Percentiles rank a stretch among this genome's conserved stretches.
These are phyloP conservation scores for Pimpla rufipes DNA, from an alignment of 2,888 invertebrate genomes.

Conservation along the genomic window DNA sequence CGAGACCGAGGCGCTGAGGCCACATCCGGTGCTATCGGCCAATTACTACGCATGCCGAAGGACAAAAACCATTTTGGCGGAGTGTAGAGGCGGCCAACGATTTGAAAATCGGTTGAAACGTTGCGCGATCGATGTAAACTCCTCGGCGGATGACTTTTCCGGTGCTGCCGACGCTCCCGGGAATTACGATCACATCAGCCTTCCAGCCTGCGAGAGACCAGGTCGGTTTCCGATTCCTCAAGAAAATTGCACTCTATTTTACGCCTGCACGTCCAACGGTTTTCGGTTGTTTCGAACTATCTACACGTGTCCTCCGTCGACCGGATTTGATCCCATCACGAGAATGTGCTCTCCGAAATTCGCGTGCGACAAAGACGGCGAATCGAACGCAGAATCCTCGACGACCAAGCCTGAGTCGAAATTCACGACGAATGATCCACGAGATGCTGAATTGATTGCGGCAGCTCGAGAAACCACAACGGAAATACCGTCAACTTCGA, in stretches of 20 bases:
- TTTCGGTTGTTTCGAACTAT: conserved; percentile 82
- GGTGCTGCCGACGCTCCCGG: conserved; percentile 66
- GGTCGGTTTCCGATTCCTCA: conserved; percentile 84
- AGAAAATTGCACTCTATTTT: conserved; percentile 84
- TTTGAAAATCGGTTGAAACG: conserved; percentile 73
- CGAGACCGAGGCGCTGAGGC: conserved; percentile 78
- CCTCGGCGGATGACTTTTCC: neutral
- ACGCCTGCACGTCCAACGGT: conserved; percentile 83
- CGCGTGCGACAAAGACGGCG: neutral
- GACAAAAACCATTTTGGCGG: conserved; percentile 84
- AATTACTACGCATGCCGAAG: conserved; percentile 85
- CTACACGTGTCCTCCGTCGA: conserved; percentile 77
- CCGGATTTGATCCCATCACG: conserved; percentile 72
- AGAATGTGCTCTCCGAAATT: conserved; percentile 70
- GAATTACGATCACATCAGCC: conserved; percentile 74
- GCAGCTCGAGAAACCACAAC: neutral
- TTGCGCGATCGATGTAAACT: conserved; percentile 65
- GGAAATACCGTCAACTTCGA: neutral
- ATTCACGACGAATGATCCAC: neutral
- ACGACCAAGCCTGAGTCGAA: neutral
- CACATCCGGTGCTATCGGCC: conserved; percentile 83
- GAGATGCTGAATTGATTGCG: neutral
- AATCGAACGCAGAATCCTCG: neutral
- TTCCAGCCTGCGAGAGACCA: conserved; percentile 75
- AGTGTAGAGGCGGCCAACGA: conserved; percentile 78